Percentiles rank a stretch among this genome's conserved stretches.
Conservation (phyloP, 92 coral and sea anemone genomes). For the Paramuricea clavata region DNA sequence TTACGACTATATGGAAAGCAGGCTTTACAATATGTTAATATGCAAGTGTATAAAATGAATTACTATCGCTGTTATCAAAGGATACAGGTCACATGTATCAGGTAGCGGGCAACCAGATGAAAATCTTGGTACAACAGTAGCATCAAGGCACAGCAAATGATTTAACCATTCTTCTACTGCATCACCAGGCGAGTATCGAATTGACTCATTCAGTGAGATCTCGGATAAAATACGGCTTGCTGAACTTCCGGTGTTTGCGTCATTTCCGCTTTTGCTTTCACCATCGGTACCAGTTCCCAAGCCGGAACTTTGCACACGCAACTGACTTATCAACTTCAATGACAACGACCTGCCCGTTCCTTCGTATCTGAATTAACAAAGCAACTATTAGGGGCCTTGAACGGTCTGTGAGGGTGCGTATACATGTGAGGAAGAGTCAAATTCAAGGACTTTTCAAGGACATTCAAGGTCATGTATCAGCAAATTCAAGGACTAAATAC, state of each 20-base stretch:
- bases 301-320: slow-evolving; percentile 81
- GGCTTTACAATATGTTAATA: too few relatives aligned
- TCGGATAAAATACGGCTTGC: slow-evolving; percentile 86
- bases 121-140: slow-evolving; percentile 84
- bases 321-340: slow-evolving; percentile 87
- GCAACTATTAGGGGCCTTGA: too few relatives aligned
- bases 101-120: slow-evolving; percentile 94
- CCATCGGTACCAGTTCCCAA: slow-evolving; percentile 64
- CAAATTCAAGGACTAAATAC: too few relatives aligned
- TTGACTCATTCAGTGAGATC: slow-evolving; percentile 87
- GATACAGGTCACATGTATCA: slow-evolving; percentile 97
- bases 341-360: slow-evolving; percentile 97
- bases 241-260: slow-evolving; percentile 55
- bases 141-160: slow-evolving; percentile 88
- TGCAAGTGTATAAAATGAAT: too few relatives aligned
- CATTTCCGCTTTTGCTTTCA: slow-evolving; percentile 60
- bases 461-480: too few relatives aligned
- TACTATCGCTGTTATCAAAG: slow-evolving; percentile 38
- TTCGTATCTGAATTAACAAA: slow-evolving; percentile 74
- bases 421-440: too few relatives aligned
- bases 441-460: too few relatives aligned
- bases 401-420: too few relatives aligned
- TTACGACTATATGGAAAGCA: too few relatives aligned
- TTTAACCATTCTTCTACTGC: slow-evolving; percentile 92
- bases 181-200: slow-evolving; percentile 93